Percentiles rank a stretch among this genome's conserved stretches.
These are phyloP conservation scores for Griposia aprilina DNA, from an alignment of 2,888 invertebrate genomes.

Conservation along the genomic window DNA sequence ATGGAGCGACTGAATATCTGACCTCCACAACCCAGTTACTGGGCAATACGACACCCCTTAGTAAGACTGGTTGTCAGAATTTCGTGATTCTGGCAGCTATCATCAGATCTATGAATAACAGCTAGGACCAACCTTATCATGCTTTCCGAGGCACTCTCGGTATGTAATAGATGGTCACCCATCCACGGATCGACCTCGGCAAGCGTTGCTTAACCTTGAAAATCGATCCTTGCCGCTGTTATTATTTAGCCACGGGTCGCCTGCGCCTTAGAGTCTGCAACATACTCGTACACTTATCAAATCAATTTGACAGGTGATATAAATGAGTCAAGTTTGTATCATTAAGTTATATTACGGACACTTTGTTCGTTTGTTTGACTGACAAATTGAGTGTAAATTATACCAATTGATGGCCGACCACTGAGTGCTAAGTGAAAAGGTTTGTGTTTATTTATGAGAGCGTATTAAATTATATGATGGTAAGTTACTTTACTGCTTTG, in stretches of 20 bases:
- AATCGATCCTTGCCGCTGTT: no score
- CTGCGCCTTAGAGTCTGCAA: background rate
- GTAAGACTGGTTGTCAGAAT: background rate
- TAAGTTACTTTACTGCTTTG: background rate
- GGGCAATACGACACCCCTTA: background rate
- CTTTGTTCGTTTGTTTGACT: constrained; percentile 27
- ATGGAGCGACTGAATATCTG: background rate
- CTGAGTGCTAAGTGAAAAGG: constrained; percentile 36
- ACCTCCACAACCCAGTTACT: background rate
- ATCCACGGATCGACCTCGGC: background rate
- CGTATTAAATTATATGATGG: background rate
- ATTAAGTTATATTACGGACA: constrained; percentile 17
- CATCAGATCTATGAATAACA: background rate
- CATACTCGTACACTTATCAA: background rate
- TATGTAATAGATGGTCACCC: background rate
- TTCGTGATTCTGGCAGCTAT: no score
- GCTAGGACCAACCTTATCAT: background rate
- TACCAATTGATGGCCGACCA: constrained; percentile 26
- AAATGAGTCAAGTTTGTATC: constrained; percentile 39
- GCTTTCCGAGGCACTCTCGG: background rate
- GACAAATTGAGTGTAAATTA: constrained; percentile 55
- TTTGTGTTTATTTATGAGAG: constrained; percentile 26
- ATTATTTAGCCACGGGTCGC: background rate
- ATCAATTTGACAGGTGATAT: constrained; percentile 44
- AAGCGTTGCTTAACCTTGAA: background rate